Base-by-base conservation (phyloP, 2,888 invertebrate species). In the Formica aserva region DNA sequence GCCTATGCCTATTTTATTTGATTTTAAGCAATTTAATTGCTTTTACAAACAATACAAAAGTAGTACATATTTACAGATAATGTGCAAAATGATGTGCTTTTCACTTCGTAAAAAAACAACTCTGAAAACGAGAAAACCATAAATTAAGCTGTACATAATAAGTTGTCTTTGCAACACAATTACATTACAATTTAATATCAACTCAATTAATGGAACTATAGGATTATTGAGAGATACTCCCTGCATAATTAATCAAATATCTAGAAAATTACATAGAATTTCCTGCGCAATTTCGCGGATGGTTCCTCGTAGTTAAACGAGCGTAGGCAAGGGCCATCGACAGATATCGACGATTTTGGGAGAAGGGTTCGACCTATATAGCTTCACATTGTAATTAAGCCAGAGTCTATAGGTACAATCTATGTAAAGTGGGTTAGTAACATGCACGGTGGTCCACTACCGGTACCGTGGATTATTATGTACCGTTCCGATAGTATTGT, bases 311-410 rank as follows among this genome's bases (percentile, higher is more conserved):
- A 77, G 15, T 77, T 41, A 57, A 81, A 88, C 81, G 71, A 88
- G 32, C 15, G 77, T 45, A 75, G 52, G 77, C 78, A 78, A n/a
- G 65, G 78, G 89, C 74, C 77, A 74, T 83, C 75, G 55, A 67
- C 80, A 67, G 60, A 55, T 83, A 89, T 89, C 86, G 87, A 88
- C 84, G 85, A 90, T 91, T 87, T 86, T 76, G 77, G 76, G 80
- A 67, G 35, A 45, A 74, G 76, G 60, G 32, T 41, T 57, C 81
- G 66, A 86, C 76, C 86, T 88, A 85, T 80, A 85, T 82, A 60
- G 85, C 84, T 85, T 80, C 71, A 80, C 85, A 88, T 87, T 89
- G 91, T 93, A 93, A 93, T 92, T 92, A 91, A 93, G 91, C 89
- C 83, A 80, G 86, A 89, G 88, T 92, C 91, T 92, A 92, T 90